Evolutionary conservation across 2,888 invertebrate species (phyloP), one percentile per base, ranked within the genome.

Genomic region (Callinectes sapidus): DNA sequence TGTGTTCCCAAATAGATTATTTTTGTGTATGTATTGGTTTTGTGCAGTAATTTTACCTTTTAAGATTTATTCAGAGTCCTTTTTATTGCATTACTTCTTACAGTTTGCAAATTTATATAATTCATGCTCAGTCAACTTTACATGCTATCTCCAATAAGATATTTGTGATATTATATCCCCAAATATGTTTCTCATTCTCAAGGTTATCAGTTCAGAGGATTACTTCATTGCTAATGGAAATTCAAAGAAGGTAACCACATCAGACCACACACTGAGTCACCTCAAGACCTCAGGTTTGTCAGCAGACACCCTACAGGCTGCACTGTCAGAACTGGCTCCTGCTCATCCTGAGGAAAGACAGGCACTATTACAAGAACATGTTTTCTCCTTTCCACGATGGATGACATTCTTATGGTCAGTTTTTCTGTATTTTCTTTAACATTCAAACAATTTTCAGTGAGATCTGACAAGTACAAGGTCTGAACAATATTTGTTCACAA

Each of bases 251-350:
- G 95, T 97, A 81, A 95, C 97, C 90, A 98, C 98, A 16, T 98
- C 98, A 14, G 97, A 98, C 96, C 97, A 97, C 95, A 98, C 98
- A 0, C 96, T 98, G 94, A 97, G 97, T 95, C 97, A 97, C 95
- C 96, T 98, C 32, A 97, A 97, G 95, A 97, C 97, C 95, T 97
- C 97, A 61, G 96, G 97, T 90, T 95, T 98, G n/a, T 97, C 97
- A 48, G 97, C 97, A 94, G 97, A 97, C 95, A 96, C 97, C 92
- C 95, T 97, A 1, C 96, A 97, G 93, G 96, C 96, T 92, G 95
- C 97, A 55, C 95, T 97, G 89, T 95, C 95, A n/a, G 94, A 94
- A 32, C 93, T 95, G 48, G 93, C 94, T 18, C 87, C 92, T 6
- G 94, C 92, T 95, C 98, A 98, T 95, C 96, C 96, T 95, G 95